A percentile compares a stretch with the other conserved stretches of the same genome.
phyloP scores from a whole-genome alignment of 1,140 invertebrate genomes.

The Drosophila arawakana region DNA sequence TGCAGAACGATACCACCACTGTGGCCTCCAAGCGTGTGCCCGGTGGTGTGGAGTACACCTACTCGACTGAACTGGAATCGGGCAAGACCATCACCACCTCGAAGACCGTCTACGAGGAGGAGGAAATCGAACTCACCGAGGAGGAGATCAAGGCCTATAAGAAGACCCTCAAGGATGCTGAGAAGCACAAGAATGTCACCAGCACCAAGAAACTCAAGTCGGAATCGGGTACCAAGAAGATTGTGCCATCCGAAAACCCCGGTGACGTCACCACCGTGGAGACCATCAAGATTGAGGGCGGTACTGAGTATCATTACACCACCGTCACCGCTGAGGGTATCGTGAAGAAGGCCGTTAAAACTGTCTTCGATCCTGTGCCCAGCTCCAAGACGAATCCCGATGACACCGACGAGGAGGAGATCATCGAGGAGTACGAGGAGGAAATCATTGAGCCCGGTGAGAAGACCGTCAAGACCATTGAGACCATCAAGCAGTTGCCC shows the following conservation, averaged over 20 bases:
- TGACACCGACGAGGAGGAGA: conserved; percentile 81
- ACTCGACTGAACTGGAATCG: conserved; percentile 76
- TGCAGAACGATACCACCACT: conserved; percentile 81
- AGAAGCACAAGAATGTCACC: conserved; percentile 82
- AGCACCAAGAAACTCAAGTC: conserved; percentile 79
- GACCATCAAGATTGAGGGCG: conserved; percentile 81
- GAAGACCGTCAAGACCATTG: conserved; percentile 78
- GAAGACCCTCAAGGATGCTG: conserved; percentile 82
- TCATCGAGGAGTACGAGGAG: conserved; percentile 83
- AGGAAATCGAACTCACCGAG: conserved; percentile 80
- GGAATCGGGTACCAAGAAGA: conserved; percentile 82
- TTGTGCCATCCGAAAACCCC: conserved; percentile 80
- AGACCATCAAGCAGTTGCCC: conserved; percentile 78
- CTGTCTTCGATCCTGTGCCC: conserved; percentile 79
- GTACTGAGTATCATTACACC: conserved; percentile 82
- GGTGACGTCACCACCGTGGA: conserved; percentile 83
- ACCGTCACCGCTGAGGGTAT: conserved; percentile 81
- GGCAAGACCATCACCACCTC: conserved; percentile 82
- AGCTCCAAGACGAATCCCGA: conserved; percentile 66
- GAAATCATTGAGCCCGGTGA: conserved; percentile 83
- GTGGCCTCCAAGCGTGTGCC: conserved; percentile 75
- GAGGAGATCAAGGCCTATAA: conserved; percentile 80
- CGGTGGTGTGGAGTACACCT: conserved; percentile 81
- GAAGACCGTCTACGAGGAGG: conserved; percentile 83
- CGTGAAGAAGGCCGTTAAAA: conserved; percentile 82